These are phyloP conservation scores for Gila orcuttii DNA, from an alignment of 2,113 vertebrate species.

Conservation along the genomic window DNA sequence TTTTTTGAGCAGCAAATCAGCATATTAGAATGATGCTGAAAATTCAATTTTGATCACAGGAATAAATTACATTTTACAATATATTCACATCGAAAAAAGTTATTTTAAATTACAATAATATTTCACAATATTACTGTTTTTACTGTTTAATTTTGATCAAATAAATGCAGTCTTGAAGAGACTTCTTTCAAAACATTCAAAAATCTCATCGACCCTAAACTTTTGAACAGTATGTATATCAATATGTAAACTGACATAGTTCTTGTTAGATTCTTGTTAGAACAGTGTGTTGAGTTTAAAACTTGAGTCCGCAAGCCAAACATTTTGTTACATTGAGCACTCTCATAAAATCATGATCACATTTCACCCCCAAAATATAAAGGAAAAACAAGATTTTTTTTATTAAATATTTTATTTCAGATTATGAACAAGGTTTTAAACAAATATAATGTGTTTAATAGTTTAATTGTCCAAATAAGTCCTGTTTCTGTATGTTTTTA, in stretches of 20 bases:
- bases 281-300: not conserved
- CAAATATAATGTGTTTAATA: too few relatives aligned
- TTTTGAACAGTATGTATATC: not conserved
- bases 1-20: not conserved
- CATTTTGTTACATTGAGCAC: not conserved
- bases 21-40: not conserved
- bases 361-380: not conserved
- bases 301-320: not conserved
- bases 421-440: not conserved
- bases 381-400: not conserved
- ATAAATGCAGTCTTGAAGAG: not conserved
- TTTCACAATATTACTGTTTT: not conserved
- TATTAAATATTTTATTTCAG: not conserved
- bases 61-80: not conserved
- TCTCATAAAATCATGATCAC: not conserved
- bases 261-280: too few relatives aligned
- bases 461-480: too few relatives aligned
- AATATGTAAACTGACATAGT: not conserved
- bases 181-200: not conserved
- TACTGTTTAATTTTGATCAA: not conserved
- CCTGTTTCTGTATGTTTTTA: not conserved
- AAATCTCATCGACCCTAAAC: not conserved
- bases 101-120: too few relatives aligned
- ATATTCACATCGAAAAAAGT: not conserved
- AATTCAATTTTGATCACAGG: not conserved